Evolutionary conservation across 1,140 invertebrate species (phyloP).

Genomic region (Bombus huntii): DNA sequence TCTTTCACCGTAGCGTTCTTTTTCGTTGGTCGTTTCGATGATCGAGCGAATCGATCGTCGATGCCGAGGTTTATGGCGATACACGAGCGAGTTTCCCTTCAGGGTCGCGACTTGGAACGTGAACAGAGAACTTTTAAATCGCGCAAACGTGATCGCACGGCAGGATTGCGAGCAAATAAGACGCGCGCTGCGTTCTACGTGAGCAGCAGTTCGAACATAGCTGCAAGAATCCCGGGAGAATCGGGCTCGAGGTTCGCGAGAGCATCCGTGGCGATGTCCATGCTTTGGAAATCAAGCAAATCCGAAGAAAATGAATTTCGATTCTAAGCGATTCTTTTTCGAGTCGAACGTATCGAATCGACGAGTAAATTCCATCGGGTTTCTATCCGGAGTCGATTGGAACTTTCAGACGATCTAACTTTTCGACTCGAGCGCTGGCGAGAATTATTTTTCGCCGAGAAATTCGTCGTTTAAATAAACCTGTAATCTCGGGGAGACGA

Average conservation of each 20-base stretch:
- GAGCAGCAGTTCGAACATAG: not conserved
- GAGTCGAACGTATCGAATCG: not conserved
- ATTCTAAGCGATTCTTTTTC: not conserved
- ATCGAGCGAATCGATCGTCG: not conserved
- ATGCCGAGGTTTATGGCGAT: not conserved
- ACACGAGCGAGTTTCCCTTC: slow-evolving; percentile 42
- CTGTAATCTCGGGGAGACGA: not conserved
- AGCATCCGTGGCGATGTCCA: not conserved
- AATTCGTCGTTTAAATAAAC: slow-evolving; percentile 21
- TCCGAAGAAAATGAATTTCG: slow-evolving; percentile 39
- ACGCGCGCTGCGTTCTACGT: slow-evolving; percentile 1
- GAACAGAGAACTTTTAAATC: slow-evolving; percentile 59
- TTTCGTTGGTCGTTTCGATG: not conserved
- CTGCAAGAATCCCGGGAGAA: not conserved
- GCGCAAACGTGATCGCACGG: slow-evolving; percentile 55
- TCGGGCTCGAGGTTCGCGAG: not conserved
- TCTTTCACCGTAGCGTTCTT: not conserved
- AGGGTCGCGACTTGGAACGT: slow-evolving; percentile 15
- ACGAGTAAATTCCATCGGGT: not conserved
- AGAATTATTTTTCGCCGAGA: not conserved
- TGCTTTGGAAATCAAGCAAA: slow-evolving; percentile 11
- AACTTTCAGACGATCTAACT: slow-evolving; percentile 7
- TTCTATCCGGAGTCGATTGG: not conserved
- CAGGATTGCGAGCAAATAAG: slow-evolving; percentile 22
- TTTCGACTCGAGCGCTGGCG: not conserved